phyloP scores from a whole-genome alignment of 2,113 vertebrate species.

The Thermophis baileyi region DNA sequence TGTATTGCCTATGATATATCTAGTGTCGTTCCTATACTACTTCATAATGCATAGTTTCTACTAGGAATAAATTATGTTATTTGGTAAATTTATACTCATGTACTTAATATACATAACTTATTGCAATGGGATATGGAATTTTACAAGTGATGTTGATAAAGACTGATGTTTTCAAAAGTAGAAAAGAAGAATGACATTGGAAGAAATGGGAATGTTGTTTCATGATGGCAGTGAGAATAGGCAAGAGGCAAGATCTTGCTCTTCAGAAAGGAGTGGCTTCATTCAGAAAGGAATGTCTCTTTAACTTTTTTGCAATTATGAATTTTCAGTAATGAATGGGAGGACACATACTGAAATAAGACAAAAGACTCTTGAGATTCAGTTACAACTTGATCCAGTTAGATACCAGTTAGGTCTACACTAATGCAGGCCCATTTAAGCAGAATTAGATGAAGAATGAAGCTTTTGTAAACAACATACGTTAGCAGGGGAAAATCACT shows the following conservation, averaged over 20 bases:
- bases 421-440: not conserved
- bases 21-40: not conserved
- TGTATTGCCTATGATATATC: not conserved
- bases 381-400: not conserved
- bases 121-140: not conserved
- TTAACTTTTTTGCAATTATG: not conserved
- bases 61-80: not conserved
- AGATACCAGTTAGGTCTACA: not conserved
- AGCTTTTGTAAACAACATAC: too few species aligned
- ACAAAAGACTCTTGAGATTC: not conserved
- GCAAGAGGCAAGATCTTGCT: not conserved
- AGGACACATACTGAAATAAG: not conserved
- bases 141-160: not conserved
- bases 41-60: not conserved
- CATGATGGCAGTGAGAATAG: not conserved
- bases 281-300: not conserved
- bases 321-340: not conserved
- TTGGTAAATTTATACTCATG: not conserved
- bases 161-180: not conserved
- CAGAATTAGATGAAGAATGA: not conserved
- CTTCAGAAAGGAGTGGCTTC: not conserved
- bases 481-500: not conserved
- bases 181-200: not conserved
- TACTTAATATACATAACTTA: not conserved
- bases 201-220: not conserved